phyloP scores from a whole-genome alignment of 2,888 invertebrate genomes.

The Drosophila glabriapex region DNA sequence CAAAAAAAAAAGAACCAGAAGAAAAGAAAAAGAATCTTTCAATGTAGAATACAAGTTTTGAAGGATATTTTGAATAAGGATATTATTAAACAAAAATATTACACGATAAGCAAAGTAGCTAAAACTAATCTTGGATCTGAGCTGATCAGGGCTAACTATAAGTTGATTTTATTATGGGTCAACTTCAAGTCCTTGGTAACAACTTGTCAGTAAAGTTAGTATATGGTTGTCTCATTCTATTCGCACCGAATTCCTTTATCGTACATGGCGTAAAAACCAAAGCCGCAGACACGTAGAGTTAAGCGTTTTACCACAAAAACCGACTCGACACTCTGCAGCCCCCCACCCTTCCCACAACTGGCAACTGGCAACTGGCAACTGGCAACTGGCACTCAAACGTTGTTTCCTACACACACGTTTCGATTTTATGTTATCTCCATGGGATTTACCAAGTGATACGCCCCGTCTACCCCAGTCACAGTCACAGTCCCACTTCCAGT shows the following conservation, averaged over 20 bases:
- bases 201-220: neutral
- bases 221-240: neutral
- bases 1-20: no score
- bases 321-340: constrained; percentile 4
- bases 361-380: neutral
- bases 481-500: neutral
- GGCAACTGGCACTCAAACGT: neutral
- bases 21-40: neutral
- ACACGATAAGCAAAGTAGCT: neutral
- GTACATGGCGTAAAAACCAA: constrained; percentile 13
- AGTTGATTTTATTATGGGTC: neutral
- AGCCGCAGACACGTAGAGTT: constrained; percentile 75
- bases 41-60: neutral
- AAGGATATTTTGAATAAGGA: no score
- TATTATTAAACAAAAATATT: neutral
- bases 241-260: neutral
- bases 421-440: constrained; percentile 79
- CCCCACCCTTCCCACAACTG: neutral
- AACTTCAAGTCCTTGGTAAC: neutral
- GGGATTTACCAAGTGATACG: constrained; percentile 69
- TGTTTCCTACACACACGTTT: constrained; percentile 60
- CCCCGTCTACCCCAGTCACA: constrained; percentile 9
- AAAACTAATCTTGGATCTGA: neutral
- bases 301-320: constrained; percentile 77
- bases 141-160: neutral